These are phyloP conservation scores for Stegodyphus mimosarum DNA, from an alignment of 1,140 invertebrate genomes.

Conservation along the genomic window DNA sequence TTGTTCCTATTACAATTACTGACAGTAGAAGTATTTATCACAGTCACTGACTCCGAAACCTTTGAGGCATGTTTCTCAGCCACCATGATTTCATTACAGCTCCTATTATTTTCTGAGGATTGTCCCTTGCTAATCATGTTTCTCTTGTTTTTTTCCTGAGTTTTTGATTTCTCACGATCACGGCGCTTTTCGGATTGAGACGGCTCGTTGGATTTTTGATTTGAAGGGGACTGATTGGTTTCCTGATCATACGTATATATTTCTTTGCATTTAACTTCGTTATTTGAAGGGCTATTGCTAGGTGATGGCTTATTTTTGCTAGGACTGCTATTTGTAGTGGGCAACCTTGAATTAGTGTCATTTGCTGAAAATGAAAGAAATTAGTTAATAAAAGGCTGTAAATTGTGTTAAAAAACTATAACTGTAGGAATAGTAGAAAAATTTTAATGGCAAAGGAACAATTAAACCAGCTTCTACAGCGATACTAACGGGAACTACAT, in stretches of 20 bases:
- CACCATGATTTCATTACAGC: conserved; percentile 15
- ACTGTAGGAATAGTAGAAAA: too few species aligned
- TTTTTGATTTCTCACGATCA: conserved; percentile 36
- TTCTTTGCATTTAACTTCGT: conserved; percentile 1
- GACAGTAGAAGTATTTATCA: conserved; percentile 28
- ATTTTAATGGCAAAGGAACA: too few species aligned
- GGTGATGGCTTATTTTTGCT: conserved; percentile 16
- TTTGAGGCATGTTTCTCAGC: conserved; percentile 32
- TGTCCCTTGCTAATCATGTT: conserved; percentile 12
- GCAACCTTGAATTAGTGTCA: neutral
- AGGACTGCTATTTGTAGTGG: conserved; percentile 24
- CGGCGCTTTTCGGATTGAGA: conserved; percentile 20
- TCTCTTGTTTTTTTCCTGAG: conserved; percentile 48
- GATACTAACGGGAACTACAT: neutral
- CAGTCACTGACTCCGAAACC: conserved; percentile 32
- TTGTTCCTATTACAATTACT: conserved; percentile 5
- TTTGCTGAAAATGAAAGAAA: too few species aligned
- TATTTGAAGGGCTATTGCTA: neutral
- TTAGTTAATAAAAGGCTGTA: too few species aligned
- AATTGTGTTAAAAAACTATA: too few species aligned
- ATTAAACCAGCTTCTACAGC: too few species aligned
- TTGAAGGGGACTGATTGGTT: neutral
- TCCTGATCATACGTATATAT: neutral
- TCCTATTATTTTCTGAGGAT: conserved; percentile 9
- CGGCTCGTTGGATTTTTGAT: neutral